Percentiles rank a stretch among this genome's conserved stretches.
phyloP scores from a whole-genome alignment of 2,888 invertebrate species.

The Diaprepes abbreviatus region DNA sequence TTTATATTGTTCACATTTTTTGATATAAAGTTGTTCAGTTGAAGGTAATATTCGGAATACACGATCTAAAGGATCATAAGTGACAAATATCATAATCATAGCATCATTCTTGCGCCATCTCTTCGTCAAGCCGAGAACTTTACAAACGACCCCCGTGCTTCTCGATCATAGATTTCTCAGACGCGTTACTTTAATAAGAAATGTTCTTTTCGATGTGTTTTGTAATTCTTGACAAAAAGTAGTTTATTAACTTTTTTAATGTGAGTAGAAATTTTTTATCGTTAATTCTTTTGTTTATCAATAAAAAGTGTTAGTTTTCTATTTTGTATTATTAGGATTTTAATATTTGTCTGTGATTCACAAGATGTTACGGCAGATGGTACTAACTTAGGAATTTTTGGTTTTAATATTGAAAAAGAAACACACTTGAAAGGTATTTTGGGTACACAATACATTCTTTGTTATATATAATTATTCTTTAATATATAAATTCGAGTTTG shows the following conservation, averaged over 20 bases:
- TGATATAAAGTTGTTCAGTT: too few relatives aligned
- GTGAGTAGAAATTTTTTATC: background rate
- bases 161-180: too few relatives aligned
- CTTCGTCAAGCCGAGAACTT: background rate
- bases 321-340: background rate
- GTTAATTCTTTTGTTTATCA: too few relatives aligned
- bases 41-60: background rate
- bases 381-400: background rate
- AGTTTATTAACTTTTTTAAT: too few relatives aligned
- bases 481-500: too few relatives aligned
- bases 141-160: background rate
- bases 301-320: background rate
- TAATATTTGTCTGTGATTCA: slow-evolving; percentile 4
- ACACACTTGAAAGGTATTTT: too few relatives aligned
- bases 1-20: too few relatives aligned
- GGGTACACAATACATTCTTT: too few relatives aligned
- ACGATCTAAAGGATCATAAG: background rate
- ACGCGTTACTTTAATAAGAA: too few relatives aligned
- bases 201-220: too few relatives aligned
- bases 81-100: slow-evolving; percentile 1
- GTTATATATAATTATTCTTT: too few relatives aligned
- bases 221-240: too few relatives aligned
- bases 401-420: background rate
- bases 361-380: slow-evolving; percentile 5
- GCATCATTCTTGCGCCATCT: background rate